phyloP scores from a whole-genome alignment of 2,113 vertebrate genomes.

The Chunga burmeisteri region DNA sequence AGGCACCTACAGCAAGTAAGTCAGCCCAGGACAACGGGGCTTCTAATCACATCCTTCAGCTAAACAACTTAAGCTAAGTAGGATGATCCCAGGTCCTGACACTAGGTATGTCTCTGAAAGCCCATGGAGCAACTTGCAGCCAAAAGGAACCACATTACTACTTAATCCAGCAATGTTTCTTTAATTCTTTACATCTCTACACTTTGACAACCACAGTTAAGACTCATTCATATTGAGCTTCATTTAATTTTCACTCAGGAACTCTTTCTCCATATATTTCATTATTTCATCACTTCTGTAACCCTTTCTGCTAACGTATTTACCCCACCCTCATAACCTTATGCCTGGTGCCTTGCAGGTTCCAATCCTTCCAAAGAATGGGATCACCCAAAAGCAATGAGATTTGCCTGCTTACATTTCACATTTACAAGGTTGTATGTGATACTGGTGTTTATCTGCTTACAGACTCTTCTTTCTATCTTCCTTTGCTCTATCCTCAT shows the following conservation, averaged over 20 bases:
- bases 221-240: not conserved
- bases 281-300: not conserved
- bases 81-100: not conserved
- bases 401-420: not conserved
- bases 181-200: not conserved
- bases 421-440: not conserved
- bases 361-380: not conserved
- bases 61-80: not conserved
- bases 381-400: not conserved
- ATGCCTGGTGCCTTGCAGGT: not conserved
- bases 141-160: not conserved
- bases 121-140: rapidly evolving
- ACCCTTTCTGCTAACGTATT: not conserved
- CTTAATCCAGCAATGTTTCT: not conserved
- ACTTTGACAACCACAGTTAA: not conserved
- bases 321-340: not conserved
- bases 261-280: not conserved
- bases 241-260: not conserved
- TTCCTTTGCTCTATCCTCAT: not conserved
- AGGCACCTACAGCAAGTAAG: not conserved
- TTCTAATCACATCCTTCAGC: not conserved
- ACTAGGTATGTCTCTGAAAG: not conserved
- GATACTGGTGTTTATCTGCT: not conserved
- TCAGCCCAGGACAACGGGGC: not conserved
- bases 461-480: not conserved